Conservation (phyloP, 2,113 vertebrate species). For the Macrotis lagotis region DNA sequence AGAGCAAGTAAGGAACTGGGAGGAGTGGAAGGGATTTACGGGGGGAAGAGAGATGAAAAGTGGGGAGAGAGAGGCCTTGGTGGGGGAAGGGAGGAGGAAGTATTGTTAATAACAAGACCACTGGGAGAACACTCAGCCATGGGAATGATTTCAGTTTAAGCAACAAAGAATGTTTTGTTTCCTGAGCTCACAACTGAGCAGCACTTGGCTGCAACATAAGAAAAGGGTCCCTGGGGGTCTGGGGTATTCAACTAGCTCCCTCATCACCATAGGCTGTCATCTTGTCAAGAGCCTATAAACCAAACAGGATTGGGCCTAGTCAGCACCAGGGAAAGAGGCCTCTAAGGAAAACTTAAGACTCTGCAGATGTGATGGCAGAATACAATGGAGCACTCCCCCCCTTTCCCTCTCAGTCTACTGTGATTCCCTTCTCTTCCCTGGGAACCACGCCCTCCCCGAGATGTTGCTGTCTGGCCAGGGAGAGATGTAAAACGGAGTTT, state of each 20-base stretch:
- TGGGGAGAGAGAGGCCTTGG: not conserved
- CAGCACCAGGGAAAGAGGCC: not conserved
- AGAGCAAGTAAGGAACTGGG: not conserved
- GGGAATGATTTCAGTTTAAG: conserved; percentile 69
- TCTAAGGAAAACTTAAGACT: not conserved
- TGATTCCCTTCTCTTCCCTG: not conserved
- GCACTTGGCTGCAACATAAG: conserved; percentile 56
- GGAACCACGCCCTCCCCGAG: conserved; percentile 3
- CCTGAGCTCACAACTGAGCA: conserved; percentile 59
- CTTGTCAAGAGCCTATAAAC: conserved; percentile 39
- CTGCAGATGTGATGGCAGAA: not conserved
- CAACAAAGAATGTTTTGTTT: conserved; percentile 68
- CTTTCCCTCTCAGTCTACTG: not conserved
- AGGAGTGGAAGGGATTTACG: not conserved
- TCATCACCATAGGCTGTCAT: conserved; percentile 36
- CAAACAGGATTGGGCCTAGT: not conserved
- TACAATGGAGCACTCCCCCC: not conserved
- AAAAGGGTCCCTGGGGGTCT: conserved; percentile 46
- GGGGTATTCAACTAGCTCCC: conserved; percentile 37
- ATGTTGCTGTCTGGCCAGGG: not conserved
- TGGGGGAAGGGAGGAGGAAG: conserved; percentile 7
- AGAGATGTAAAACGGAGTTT: not conserved
- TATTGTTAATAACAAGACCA: conserved; percentile 50
- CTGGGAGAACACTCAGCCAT: conserved; percentile 57
- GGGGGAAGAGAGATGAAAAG: not conserved